phyloP scores from a whole-genome alignment of 2,797 vertebrate species.

The Sphenodon punctatus region DNA sequence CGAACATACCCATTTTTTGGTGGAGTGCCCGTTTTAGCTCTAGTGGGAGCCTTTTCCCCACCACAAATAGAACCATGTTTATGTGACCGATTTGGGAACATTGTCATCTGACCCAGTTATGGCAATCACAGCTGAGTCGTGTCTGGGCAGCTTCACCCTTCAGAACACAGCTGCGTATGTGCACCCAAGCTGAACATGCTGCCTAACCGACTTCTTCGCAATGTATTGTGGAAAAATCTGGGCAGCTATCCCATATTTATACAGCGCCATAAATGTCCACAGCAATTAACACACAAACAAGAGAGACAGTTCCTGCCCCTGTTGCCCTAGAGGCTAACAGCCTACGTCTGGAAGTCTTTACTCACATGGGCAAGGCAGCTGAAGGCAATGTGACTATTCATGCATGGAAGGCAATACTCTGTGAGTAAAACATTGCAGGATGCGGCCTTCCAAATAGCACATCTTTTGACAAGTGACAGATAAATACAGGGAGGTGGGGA shows the following conservation, averaged over 20 bases:
- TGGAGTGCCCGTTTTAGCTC: no score
- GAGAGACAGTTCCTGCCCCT: background rate
- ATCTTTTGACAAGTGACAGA: background rate
- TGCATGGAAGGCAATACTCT: background rate
- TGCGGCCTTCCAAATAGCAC: background rate
- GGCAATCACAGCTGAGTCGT: background rate
- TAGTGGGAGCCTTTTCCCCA: background rate
- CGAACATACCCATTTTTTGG: no score
- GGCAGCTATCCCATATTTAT: background rate
- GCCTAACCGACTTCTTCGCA: background rate
- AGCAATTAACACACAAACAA: background rate
- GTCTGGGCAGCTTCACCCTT: no score
- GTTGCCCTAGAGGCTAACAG: background rate
- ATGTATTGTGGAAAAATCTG: background rate
- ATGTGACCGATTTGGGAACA: background rate
- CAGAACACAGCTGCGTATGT: background rate
- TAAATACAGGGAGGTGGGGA: background rate
- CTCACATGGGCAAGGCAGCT: background rate
- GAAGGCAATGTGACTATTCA: background rate
- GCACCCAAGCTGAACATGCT: background rate
- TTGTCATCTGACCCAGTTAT: background rate
- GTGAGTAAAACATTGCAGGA: background rate
- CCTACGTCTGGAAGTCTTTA: background rate
- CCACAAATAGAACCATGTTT: background rate
- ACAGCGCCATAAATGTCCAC: background rate